Conservation (phyloP, 2,888 invertebrate genomes). For the Orthonevra nobilis region DNA sequence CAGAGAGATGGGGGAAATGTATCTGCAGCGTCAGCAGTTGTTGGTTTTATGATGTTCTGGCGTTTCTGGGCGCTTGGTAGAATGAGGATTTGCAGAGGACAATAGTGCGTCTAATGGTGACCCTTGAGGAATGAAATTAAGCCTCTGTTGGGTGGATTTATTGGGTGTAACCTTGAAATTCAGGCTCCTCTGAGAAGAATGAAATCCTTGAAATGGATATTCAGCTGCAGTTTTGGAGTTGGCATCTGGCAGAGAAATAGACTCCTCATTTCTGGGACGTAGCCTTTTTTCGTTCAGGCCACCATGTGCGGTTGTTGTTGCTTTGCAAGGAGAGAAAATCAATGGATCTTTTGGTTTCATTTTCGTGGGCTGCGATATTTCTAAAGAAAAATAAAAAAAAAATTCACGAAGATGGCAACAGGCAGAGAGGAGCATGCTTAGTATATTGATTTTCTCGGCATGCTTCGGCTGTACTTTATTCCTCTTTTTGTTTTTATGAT, state of each 20-base stretch:
- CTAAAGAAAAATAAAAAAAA: conserved; percentile 2
- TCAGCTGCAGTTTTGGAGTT: not conserved
- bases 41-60: conserved; percentile 51
- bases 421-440: too few species aligned
- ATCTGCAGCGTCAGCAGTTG: conserved; percentile 72
- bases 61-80: conserved; percentile 79
- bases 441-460: not conserved
- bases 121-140: conserved; percentile 65
- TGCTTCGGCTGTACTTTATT: conserved; percentile 4
- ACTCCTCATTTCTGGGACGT: conserved; percentile 9
- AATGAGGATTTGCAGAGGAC: conserved; percentile 80
- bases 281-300: not conserved
- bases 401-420: too few species aligned
- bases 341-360: not conserved
- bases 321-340: not conserved
- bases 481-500: too few species aligned
- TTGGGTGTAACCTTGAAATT: conserved; percentile 59
- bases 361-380: not conserved
- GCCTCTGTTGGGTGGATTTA: conserved; percentile 62
- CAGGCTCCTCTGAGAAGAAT: conserved; percentile 59
- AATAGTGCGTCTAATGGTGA: conserved; percentile 79
- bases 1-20: conserved; percentile 59
- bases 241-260: conserved; percentile 17
- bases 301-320: not conserved
- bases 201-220: conserved; percentile 61